Evolutionary conservation across 2,888 invertebrate genomes (phyloP).

Genomic region (Brachyptera risi): DNA sequence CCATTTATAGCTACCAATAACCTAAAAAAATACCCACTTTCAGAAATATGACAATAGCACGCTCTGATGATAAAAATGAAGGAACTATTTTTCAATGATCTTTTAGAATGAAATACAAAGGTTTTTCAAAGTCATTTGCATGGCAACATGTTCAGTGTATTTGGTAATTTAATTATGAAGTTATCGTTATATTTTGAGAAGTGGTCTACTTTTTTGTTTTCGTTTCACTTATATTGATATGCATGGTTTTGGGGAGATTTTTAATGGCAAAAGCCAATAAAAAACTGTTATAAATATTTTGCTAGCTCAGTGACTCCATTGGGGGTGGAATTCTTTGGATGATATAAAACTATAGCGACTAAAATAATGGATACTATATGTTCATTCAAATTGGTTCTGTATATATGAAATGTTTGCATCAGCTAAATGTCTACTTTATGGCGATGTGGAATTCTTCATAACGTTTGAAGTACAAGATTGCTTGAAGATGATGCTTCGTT

Average conservation of each 20-base stretch:
- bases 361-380: slow-evolving; percentile 6
- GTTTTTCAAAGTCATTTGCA: too few species aligned
- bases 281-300: not conserved
- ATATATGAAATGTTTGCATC: not conserved
- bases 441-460: not conserved
- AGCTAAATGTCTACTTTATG: not conserved
- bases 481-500: too few species aligned
- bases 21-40: not conserved
- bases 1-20: slow-evolving; percentile 17
- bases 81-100: not conserved
- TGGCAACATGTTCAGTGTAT: not conserved
- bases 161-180: not conserved
- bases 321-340: not conserved
- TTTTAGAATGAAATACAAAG: not conserved
- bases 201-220: not conserved
- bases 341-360: not conserved
- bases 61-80: too few species aligned
- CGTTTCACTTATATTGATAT: slow-evolving; percentile 27
- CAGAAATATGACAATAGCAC: too few species aligned
- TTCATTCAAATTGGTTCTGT: not conserved
- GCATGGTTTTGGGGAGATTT: slow-evolving; percentile 28
- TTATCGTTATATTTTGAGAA: not conserved
- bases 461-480: not conserved
- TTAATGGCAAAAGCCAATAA: slow-evolving; percentile 30
- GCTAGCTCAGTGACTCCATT: not conserved